phyloP scores from a whole-genome alignment of 2,113 vertebrate species.

The Brachyistius frenatus region DNA sequence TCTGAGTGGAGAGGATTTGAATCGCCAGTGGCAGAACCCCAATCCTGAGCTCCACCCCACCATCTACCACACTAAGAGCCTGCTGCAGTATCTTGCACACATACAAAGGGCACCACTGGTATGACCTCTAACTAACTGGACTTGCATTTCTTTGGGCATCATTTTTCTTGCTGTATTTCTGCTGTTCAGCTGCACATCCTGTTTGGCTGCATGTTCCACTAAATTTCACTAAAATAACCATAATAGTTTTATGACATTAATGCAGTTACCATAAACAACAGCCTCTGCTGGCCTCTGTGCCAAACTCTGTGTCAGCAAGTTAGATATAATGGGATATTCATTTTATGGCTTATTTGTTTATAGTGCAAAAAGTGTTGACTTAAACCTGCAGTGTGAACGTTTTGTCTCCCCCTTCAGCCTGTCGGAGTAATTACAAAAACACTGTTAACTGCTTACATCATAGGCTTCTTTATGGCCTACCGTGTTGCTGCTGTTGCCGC shows the following conservation, averaged over 20 bases:
- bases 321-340: constrained; percentile 18
- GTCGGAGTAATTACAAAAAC: no score
- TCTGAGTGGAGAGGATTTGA: constrained; percentile 98
- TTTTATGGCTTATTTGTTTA: constrained; percentile 36
- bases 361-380: background rate
- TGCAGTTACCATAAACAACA: constrained; percentile 36
- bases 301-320: constrained; percentile 21
- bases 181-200: constrained; percentile 34
- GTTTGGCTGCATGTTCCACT: constrained; percentile 30
- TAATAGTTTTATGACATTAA: constrained; percentile 42
- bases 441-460: no score
- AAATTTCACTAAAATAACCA: constrained; percentile 29
- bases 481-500: no score
- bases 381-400: background rate
- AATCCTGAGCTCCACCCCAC: constrained; percentile 95
- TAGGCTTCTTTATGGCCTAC: no score
- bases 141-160: constrained; percentile 27
- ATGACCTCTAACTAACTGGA: constrained; percentile 51
- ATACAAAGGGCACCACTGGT: constrained; percentile 95
- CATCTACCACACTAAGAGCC: constrained; percentile 97
- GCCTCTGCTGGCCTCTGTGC: constrained; percentile 13
- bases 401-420: no score
- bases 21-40: constrained; percentile 97
- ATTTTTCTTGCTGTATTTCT: constrained; percentile 26
- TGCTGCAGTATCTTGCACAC: constrained; percentile 95